Base-by-base conservation (phyloP, 1,140 invertebrate genomes). In the Diprion similis region DNA sequence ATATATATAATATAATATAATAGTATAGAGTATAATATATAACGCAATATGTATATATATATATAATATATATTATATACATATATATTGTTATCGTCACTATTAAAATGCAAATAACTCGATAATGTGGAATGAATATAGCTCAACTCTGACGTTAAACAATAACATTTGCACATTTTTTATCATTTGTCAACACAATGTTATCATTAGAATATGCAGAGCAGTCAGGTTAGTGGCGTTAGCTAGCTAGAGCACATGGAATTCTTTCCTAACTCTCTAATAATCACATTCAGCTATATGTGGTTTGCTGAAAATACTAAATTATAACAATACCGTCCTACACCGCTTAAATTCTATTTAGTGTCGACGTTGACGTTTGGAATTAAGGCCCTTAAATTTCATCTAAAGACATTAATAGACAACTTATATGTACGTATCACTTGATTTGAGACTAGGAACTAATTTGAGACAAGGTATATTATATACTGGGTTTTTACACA, bases 401-500 rank as follows among this genome's bases (percentile, higher is more conserved):
- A 66, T 65, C 73, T 74, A 74, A 74, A 70, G 45, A 74, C 68
- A 73, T 75, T 71, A 77, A 73, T 66, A 67, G 72, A 73, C 48
- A 77, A 75, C 70, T 78, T 19, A 37, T 18, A 71, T 48, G 64
- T 77, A 80, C 68, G 73, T 83, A 83, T 84, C 83, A 84, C 82
- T 80, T 80, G 72, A 76, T 73, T 79, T 72, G 77, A 74, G 82
- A 85, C 82, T 85, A 85, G 82, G 81, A 81, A 83, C 82, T 81
- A 83, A 84, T 81, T 80, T 78, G 19, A 80, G 73, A 80, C 73
- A 71, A 69, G 71, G 72, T 77, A 73, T 73, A 74, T 71, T 76
- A 71, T 77, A 73, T 73, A 74, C 72, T 76, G 72, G 76, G 77
- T 47, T 76, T 78, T 75, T 70, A 71, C 59, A 73, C n/a, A 59